Percentiles rank a stretch among this genome's conserved stretches.
Conservation (phyloP, 2,888 invertebrate genomes). For the Stenoptilia bipunctidactyla region DNA sequence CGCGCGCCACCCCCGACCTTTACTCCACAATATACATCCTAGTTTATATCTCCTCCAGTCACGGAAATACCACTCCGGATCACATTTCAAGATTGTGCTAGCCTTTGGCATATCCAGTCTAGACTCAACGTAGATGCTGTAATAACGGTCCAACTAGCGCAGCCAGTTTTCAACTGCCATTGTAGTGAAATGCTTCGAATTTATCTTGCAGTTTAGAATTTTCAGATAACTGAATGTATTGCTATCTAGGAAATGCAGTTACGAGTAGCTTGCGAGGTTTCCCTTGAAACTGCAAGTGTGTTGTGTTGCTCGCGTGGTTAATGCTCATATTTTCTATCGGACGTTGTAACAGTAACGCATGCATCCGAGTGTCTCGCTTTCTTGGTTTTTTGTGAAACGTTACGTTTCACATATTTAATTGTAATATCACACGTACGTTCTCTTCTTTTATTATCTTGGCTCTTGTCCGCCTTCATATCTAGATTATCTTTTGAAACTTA, state of each 20-base stretch:
- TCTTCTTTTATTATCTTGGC: not conserved
- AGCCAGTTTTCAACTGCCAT: not conserved
- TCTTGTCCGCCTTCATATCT: not conserved
- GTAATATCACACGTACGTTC: not conserved
- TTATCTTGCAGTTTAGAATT: no score
- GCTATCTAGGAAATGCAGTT: no score
- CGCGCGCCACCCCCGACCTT: no score
- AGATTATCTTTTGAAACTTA: no score
- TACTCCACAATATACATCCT: no score
- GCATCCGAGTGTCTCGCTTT: constrained; percentile 44
- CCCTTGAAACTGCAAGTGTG: not conserved
- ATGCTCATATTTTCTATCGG: constrained; percentile 21
- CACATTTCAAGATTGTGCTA: constrained; percentile 4
- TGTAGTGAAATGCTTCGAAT: no score
- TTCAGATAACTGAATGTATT: no score
- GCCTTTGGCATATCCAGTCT: constrained; percentile 1
- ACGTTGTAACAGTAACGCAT: constrained; percentile 15
- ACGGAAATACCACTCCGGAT: constrained; percentile 4
- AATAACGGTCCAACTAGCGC: not conserved
- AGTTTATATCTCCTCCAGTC: constrained; percentile 1
- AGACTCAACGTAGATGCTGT: not conserved
- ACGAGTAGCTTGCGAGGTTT: no score
- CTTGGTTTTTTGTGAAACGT: constrained; percentile 30
- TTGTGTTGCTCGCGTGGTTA: constrained; percentile 29
- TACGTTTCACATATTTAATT: constrained; percentile 5